phyloP scores from a whole-genome alignment of 2,888 invertebrate species.

The Diogma glabrata region DNA sequence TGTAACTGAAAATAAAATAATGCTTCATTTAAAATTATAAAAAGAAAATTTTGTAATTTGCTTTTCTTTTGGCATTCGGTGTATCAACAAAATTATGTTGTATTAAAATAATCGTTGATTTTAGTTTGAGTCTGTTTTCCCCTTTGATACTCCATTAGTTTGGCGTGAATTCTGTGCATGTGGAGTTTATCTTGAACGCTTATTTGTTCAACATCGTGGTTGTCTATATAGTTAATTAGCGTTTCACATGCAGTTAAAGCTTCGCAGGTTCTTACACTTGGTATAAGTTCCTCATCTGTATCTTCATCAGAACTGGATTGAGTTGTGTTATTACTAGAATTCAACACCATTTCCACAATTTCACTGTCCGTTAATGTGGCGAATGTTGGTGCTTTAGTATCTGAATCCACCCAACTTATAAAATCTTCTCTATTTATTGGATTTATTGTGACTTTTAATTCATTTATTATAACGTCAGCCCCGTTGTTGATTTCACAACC shows the following conservation, averaged over 20 bases:
- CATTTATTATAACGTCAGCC: neutral
- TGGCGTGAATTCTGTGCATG: no score
- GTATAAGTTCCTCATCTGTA: neutral
- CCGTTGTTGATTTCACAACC: neutral
- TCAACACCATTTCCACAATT: neutral
- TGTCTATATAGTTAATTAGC: neutral
- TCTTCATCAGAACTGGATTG: neutral
- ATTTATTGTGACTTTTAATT: neutral
- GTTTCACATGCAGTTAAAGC: conserved; percentile 3
- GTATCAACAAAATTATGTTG: no score
- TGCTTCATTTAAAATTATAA: no score
- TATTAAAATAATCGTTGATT: no score
- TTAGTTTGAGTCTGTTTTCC: no score
- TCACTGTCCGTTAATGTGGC: neutral
- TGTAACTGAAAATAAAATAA: no score
- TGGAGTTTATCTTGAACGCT: no score
- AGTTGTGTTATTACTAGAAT: neutral
- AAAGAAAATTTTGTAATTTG: no score
- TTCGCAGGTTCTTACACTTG: neutral
- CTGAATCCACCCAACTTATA: neutral
- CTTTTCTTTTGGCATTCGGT: no score
- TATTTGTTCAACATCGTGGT: neutral
- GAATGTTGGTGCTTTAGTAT: neutral
- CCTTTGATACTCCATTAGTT: no score
- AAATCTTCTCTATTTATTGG: neutral